A percentile compares a stretch with the other conserved stretches of the same genome.
These are phyloP conservation scores for Myioborus miniatus DNA, from an alignment of 2,797 vertebrate genomes.

Conservation along the genomic window DNA sequence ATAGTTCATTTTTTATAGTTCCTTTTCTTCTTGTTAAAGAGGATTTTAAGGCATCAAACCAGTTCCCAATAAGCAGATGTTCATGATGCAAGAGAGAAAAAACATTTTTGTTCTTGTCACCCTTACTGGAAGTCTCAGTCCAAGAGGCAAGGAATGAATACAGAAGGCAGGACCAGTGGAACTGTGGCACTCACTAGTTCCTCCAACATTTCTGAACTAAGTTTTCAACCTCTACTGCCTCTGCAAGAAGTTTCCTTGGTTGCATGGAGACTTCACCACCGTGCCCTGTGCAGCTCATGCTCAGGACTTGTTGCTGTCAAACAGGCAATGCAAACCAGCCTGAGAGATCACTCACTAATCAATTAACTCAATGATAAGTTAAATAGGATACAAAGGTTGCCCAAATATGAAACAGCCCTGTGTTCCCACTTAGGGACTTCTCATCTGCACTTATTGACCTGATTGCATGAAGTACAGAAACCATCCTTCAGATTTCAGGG, in stretches of 20 bases:
- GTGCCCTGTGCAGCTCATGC: accelerated
- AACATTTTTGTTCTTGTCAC: background rate
- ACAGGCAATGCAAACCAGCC: background rate
- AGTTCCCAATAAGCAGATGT: background rate
- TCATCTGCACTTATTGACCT: background rate
- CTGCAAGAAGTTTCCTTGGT: background rate
- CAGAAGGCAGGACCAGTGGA: background rate
- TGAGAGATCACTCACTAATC: background rate
- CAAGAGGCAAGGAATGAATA: background rate
- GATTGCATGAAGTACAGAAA: background rate
- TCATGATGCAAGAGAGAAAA: background rate
- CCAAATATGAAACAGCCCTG: background rate
- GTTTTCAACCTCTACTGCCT: background rate
- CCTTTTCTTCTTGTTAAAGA: background rate
- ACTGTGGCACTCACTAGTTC: background rate
- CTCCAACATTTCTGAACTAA: background rate
- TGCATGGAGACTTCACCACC: background rate
- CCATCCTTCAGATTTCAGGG: background rate
- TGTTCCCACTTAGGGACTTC: background rate
- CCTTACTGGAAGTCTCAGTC: background rate
- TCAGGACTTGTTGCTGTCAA: background rate
- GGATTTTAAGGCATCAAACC: background rate
- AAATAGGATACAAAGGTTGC: background rate
- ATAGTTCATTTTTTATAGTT: background rate
- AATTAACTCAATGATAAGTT: background rate